Evolutionary conservation across 2,888 invertebrate genomes (phyloP).

Genomic region (Pseudococcus viburni): DNA sequence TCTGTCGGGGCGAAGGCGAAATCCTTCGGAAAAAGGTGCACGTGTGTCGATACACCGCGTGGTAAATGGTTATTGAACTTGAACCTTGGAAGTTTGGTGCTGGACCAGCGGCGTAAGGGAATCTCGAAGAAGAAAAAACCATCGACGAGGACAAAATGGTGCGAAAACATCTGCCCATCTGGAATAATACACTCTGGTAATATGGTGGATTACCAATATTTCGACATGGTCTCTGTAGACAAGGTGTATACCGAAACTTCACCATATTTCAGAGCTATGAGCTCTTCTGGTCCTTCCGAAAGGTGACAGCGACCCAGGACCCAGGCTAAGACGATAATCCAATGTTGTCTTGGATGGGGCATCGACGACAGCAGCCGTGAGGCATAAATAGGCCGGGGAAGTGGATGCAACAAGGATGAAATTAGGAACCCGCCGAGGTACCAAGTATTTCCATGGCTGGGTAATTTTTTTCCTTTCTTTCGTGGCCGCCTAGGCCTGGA

Average conservation of each 20-base stretch:
- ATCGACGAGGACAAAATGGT: neutral
- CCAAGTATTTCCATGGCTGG: neutral
- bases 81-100: neutral
- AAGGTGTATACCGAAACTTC: neutral
- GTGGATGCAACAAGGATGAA: neutral
- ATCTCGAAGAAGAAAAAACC: neutral
- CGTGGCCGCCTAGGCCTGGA: too few relatives aligned
- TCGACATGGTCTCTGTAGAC: neutral
- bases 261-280: neutral
- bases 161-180: constrained; percentile 8
- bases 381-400: neutral
- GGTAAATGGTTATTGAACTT: constrained; percentile 19
- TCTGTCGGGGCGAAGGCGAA: neutral
- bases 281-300: neutral
- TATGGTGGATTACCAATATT: neutral
- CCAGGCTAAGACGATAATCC: neutral
- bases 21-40: neutral
- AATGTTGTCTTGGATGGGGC: neutral
- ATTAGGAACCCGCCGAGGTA: neutral
- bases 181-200: neutral
- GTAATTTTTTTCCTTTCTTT: neutral
- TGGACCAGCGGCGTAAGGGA: neutral
- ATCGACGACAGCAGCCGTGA: neutral
- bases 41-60: neutral
- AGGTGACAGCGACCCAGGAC: neutral